phyloP scores from a whole-genome alignment of 2,888 invertebrate species.

The Crossocerus cetratus region DNA sequence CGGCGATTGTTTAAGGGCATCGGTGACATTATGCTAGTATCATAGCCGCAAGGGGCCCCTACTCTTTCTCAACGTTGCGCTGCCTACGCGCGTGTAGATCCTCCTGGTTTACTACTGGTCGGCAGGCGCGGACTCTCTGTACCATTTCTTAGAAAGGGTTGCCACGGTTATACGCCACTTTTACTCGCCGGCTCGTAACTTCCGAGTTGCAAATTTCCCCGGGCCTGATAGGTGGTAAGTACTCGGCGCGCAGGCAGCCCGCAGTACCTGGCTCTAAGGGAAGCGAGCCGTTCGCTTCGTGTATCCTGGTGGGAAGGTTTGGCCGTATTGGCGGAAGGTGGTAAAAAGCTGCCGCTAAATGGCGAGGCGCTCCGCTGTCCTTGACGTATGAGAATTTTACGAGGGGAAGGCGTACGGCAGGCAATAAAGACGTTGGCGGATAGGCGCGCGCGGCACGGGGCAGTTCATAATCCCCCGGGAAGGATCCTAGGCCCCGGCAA shows the following conservation, averaged over 20 bases:
- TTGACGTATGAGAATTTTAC: slow-evolving; percentile 43
- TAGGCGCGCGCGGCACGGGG: slow-evolving; percentile 13
- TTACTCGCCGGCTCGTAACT: slow-evolving; percentile 44
- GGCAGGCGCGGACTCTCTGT: too few species aligned
- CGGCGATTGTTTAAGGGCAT: not conserved
- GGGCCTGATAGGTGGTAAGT: slow-evolving; percentile 6
- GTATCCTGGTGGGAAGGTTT: slow-evolving; percentile 1
- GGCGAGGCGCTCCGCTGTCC: slow-evolving; percentile 24
- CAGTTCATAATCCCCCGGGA: slow-evolving; percentile 31
- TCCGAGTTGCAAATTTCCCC: slow-evolving; percentile 44
- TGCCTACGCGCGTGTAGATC: not conserved
- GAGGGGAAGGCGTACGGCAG: slow-evolving; percentile 28
- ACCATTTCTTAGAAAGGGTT: too few species aligned
- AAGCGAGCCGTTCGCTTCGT: too few species aligned
- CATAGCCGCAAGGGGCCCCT: not conserved
- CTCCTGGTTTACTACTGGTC: too few species aligned
- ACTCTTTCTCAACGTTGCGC: not conserved
- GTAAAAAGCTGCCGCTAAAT: slow-evolving; percentile 17
- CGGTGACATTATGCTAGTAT: not conserved
- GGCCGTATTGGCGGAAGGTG: not conserved
- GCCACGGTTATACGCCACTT: slow-evolving; percentile 20
- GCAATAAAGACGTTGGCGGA: slow-evolving; percentile 37
- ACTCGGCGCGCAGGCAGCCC: too few species aligned
- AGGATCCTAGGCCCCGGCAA: slow-evolving; percentile 14
- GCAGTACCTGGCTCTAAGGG: too few species aligned